Conservation (phyloP, 1,140 invertebrate species). For the Phocides pigmalion region DNA sequence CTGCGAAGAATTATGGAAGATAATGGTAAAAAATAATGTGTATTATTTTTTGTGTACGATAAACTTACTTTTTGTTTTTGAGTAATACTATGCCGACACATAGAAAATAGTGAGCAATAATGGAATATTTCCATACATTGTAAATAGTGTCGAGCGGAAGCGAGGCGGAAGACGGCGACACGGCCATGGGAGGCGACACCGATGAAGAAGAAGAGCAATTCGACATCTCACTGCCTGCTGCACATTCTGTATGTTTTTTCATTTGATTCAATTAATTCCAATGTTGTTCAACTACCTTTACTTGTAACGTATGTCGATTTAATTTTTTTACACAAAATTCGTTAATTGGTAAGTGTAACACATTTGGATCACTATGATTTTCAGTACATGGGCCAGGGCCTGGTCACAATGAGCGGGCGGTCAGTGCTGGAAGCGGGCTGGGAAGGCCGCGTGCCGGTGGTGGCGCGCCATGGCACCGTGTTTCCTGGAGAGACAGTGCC, state of each 20-base stretch:
- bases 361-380: no score
- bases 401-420: slow-evolving; percentile 59
- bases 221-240: slow-evolving; percentile 80
- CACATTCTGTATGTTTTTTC: slow-evolving; percentile 80
- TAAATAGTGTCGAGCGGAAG: slow-evolving; percentile 34
- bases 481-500: slow-evolving; percentile 80
- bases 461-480: slow-evolving; percentile 65
- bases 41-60: background rate
- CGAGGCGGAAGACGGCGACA: slow-evolving; percentile 32
- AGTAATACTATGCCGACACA: no score
- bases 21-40: slow-evolving; percentile 41
- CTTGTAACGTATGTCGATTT: no score
- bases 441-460: slow-evolving; percentile 62
- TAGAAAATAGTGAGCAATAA: background rate
- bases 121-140: slow-evolving; percentile 5
- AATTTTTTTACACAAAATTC: no score
- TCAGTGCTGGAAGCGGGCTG: slow-evolving; percentile 70
- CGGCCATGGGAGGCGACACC: slow-evolving; percentile 28
- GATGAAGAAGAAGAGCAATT: slow-evolving; percentile 65
- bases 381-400: slow-evolving; percentile 64
- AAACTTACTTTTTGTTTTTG: no score
- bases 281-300: no score
- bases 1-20: slow-evolving; percentile 54
- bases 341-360: no score
- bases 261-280: no score